Percentiles rank a stretch among this genome's conserved stretches.
Evolutionary conservation across 2,797 vertebrate species (phyloP).

Genomic region (Acanthiza pusilla): DNA sequence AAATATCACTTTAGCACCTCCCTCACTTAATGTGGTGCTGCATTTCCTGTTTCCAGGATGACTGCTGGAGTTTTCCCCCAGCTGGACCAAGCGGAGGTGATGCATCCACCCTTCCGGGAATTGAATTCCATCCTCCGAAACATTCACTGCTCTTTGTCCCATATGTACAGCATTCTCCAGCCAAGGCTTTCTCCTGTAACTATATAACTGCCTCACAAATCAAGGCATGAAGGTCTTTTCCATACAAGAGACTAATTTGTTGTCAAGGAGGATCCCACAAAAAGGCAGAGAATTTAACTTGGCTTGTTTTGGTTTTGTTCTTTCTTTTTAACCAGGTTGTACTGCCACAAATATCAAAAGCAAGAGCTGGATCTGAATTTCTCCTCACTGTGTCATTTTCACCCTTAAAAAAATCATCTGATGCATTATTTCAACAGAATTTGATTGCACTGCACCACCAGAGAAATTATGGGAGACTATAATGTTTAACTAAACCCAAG

Average conservation of each 20-base stretch:
- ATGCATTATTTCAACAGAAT: background rate
- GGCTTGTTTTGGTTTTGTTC: background rate
- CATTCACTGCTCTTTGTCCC: background rate
- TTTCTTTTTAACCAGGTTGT: background rate
- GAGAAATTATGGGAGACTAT: background rate
- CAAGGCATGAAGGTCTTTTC: background rate
- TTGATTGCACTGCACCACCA: background rate
- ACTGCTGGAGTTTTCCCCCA: background rate
- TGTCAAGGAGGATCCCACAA: background rate
- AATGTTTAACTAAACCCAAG: background rate
- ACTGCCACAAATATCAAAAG: background rate
- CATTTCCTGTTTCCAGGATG: conserved; percentile 2
- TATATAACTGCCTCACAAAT: background rate
- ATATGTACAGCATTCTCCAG: background rate
- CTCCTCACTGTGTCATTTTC: background rate
- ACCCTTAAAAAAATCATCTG: background rate
- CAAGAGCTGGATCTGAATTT: background rate
- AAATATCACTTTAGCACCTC: background rate
- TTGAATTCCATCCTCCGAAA: background rate
- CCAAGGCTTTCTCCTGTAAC: background rate
- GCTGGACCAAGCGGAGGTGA: background rate
- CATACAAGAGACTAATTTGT: background rate
- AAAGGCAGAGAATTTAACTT: background rate
- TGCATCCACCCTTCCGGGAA: background rate
- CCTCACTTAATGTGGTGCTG: background rate